A percentile compares a stretch with the other conserved stretches of the same genome.
Evolutionary conservation across 2,113 vertebrate genomes (phyloP).

Genomic region (Felis chaus): DNA sequence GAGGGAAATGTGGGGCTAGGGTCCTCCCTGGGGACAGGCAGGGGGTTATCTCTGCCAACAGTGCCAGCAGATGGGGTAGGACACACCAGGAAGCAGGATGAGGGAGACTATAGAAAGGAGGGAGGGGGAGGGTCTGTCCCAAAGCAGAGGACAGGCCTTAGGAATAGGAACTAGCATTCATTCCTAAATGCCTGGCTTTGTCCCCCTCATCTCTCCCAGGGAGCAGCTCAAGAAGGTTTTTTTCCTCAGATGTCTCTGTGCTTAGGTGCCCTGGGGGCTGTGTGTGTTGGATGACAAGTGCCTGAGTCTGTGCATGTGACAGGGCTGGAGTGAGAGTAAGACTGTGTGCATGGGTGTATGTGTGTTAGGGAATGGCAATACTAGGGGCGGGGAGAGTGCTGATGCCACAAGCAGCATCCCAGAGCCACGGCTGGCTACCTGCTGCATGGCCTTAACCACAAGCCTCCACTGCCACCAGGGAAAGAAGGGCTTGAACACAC

Average conservation of each 20-base stretch:
- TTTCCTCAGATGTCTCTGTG: background rate
- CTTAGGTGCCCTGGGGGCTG: background rate
- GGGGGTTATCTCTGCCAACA: background rate
- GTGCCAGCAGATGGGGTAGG: background rate
- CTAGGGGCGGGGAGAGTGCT: rapidly evolving
- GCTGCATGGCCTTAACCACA: background rate
- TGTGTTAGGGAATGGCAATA: background rate
- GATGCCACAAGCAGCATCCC: background rate
- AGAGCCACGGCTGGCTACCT: background rate
- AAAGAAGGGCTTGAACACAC: background rate
- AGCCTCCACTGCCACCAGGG: background rate
- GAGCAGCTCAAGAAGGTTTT: background rate
- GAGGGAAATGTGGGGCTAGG: background rate
- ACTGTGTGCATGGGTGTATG: no score
- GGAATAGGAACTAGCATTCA: background rate
- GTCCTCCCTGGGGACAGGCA: background rate
- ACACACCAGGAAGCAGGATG: background rate
- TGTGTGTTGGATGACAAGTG: background rate
- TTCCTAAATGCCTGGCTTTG: background rate
- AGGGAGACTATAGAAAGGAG: background rate
- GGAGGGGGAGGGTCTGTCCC: background rate
- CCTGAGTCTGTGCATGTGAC: background rate
- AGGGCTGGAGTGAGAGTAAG: background rate
- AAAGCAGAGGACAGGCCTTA: background rate
- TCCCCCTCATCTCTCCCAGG: background rate